Conservation (phyloP, 1,140 invertebrate genomes). For the Vollenhovia emeryi region DNA sequence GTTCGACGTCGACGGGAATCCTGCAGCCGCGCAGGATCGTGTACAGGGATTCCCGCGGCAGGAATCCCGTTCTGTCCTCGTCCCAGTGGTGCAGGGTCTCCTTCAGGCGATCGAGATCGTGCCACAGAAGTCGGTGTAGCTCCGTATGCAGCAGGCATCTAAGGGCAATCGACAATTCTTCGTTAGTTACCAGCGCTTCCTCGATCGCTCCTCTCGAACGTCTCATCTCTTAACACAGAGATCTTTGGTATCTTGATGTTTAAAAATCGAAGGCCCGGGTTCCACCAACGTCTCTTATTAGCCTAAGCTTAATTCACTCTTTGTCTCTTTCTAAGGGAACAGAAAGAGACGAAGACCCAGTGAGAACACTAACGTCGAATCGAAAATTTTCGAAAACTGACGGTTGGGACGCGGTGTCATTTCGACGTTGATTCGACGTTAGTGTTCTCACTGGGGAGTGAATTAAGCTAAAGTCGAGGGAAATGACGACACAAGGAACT, state of each 20-base stretch:
- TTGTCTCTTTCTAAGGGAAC: too few relatives aligned
- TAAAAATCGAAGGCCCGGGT: not conserved
- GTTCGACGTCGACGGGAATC: slow-evolving; percentile 88
- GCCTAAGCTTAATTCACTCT: too few relatives aligned
- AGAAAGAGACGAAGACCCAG: too few relatives aligned
- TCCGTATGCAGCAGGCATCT: slow-evolving; percentile 89
- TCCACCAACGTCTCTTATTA: too few relatives aligned
- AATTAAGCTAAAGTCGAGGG: too few relatives aligned
- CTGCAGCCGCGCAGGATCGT: slow-evolving; percentile 88
- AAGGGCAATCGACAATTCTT: slow-evolving; percentile 28
- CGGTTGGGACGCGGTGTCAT: too few relatives aligned
- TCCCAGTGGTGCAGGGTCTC: slow-evolving; percentile 89
- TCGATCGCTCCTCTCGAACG: not conserved
- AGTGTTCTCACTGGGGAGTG: too few relatives aligned
- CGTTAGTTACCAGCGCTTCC: not conserved
- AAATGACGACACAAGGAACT: not conserved
- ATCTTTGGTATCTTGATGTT: not conserved
- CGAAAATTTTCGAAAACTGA: too few relatives aligned
- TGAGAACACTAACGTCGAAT: too few relatives aligned
- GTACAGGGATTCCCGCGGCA: slow-evolving; percentile 86
- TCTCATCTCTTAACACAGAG: not conserved
- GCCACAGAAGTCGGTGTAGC: slow-evolving; percentile 89
- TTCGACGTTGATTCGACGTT: too few relatives aligned
- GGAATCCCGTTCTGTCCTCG: slow-evolving; percentile 85
- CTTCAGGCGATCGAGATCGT: slow-evolving; percentile 88